Evolutionary conservation across 1,140 invertebrate species (phyloP), one percentile per base, ranked within the genome.

Genomic region (Augochlora pura): DNA sequence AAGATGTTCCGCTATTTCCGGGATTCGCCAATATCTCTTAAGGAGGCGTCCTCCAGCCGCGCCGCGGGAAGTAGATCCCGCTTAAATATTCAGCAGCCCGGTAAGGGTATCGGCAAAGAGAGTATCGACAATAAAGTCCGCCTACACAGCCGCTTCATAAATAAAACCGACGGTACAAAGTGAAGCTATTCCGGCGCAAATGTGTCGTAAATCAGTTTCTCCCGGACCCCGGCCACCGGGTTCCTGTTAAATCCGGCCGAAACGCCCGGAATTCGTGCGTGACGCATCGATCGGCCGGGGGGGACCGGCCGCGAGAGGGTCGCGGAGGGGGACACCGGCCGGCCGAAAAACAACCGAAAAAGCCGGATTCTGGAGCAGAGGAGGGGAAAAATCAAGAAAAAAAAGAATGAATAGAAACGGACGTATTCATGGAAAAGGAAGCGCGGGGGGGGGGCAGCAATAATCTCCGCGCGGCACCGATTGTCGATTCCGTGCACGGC

Each of bases 401-500:
- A 52, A 52, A 52, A 52, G 16, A 52, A 52, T 21, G 54, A 14
- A 42, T 27, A 42, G 49, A 54, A 49, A 25, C 23, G 62, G 39
- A 25, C 54, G 39, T 25, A 49, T 80, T n/a, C 23, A 54, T 18
- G 38, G 32, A 49, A 73, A 59, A 52, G 23, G 23, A 59, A 1
- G n/a, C 23, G 32, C 8, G 4, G 10, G 27, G 49, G 63, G 64
- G 64, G 21, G 57, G 52, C 16, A n/a, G 71, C 70, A 63, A 70
- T 75, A 82, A 84, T 82, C 82, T 77, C 62, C 62, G n/a, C 32
- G 39, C n/a, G n/a, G n/a, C 16, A n/a, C n/a, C 59, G 73, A 85
- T 85, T 74, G 77, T 27, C 60, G 73, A 85, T 85, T 84, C 83
- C 65, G 59, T 52, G 74, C 83, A 84, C 84, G 84, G 46, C 52